Base-by-base conservation (phyloP, 2,113 vertebrate genomes). In the Pedetes capensis region DNA sequence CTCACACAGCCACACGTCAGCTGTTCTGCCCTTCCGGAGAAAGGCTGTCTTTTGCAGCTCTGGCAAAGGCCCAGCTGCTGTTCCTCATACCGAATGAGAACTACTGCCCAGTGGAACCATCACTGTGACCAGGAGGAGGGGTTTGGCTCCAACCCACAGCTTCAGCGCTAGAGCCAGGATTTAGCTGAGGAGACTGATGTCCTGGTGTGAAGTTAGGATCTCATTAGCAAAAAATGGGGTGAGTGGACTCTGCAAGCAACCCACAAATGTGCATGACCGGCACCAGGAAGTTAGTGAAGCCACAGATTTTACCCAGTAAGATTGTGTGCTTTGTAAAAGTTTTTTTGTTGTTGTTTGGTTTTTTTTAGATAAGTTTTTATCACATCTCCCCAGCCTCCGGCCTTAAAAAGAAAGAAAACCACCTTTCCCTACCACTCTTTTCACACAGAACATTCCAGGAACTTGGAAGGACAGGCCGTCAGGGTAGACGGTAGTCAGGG, bases 401-500 rank as follows among this genome's bases (percentile, higher is more conserved):
- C 17, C 9, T 2, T 0, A 1, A 44, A 20, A 37, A 61, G 47
- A 53, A 47, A 17, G 51, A 5, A 34, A 10, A 2, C 37, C 22
- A 3, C 6, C 57, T 61, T 75, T 42, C 32, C 51, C 44, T 34
- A 47, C 69, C 47, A 68, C 49, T 22, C n/a, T 27, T 8, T 49
- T 5, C 25, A 25, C 34, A 32, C 53, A 4, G 1, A 23, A 25
- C 34, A 44, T 12, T 32, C 69, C 49, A 44, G 8, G 76, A 29
- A 37, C 55, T 8, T 10, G 42, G 75, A n/a, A 69, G 74, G 34
- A 39, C 55, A 25, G 17, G 13, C 1, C 23, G 20, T 18, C 47
- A 2, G 18, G 5, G 23, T 11, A 10, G 18, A 4, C 13, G 8
- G 1, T 7, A n/a, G n/a, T 57, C 12, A 1, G 7, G 14, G 9